Conservation (phyloP, 2,797 vertebrate species). For the Poecilia wingei region DNA sequence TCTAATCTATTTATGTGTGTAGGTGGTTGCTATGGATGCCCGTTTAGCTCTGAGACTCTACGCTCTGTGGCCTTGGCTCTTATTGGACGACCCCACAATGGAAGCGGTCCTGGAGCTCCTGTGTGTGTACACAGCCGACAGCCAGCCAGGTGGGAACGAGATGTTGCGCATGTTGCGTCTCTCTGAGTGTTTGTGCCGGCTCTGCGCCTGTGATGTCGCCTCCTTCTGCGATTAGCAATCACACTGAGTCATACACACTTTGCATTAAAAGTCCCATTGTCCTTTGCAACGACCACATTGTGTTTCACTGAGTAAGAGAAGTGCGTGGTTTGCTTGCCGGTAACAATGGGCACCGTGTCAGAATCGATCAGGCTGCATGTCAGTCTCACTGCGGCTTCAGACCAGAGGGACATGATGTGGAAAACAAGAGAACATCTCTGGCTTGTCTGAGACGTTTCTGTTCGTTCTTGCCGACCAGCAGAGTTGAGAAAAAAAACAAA, state of each 20-base stretch:
- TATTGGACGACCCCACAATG: slow-evolving; percentile 88
- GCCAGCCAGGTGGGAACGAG: slow-evolving; percentile 79
- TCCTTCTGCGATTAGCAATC: slow-evolving; percentile 58
- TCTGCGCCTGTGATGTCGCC: slow-evolving; percentile 69
- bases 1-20: slow-evolving; percentile 39
- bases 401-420: slow-evolving; percentile 50
- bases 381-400: slow-evolving; percentile 44
- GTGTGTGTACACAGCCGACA: slow-evolving; percentile 92
- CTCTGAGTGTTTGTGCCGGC: slow-evolving; percentile 54
- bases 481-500: not conserved
- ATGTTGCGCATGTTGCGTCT: slow-evolving; percentile 32
- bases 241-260: slow-evolving; percentile 70
- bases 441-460: slow-evolving; percentile 25
- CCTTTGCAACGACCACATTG: slow-evolving; percentile 56
- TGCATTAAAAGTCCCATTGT: slow-evolving; percentile 71
- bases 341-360: slow-evolving; percentile 73
- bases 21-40: slow-evolving; percentile 86
- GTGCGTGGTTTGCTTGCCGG: slow-evolving; percentile 48
- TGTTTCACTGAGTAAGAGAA: slow-evolving; percentile 61
- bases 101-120: slow-evolving; percentile 89
- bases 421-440: slow-evolving; percentile 42
- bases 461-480: slow-evolving; percentile 35
- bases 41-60: slow-evolving; percentile 83
- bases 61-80: slow-evolving; percentile 92
- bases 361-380: slow-evolving; percentile 43